Evolutionary conservation across 2,888 invertebrate species (phyloP), one percentile per base, ranked within the genome.

Genomic region (Eupithecia vulgata): DNA sequence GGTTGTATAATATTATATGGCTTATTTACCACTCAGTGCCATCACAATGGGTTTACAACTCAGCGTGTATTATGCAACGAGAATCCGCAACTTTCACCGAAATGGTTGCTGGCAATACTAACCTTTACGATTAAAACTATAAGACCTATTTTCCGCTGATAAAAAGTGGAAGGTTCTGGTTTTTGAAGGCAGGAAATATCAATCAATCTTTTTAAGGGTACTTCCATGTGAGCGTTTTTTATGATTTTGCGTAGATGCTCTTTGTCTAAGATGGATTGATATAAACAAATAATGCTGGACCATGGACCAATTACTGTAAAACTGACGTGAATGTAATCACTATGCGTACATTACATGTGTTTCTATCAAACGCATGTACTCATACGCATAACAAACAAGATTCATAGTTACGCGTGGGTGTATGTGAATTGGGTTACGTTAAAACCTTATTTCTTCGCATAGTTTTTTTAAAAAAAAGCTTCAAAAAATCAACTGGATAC

Each of bases 1-100:
- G 10, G 64, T 5, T n/a, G 64, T 64, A 64, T 40, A 35, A 64
- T 64, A 64, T 21, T 30, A 59, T 59, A 30, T 61, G 61, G 1
- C 15, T 61, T 61, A 61, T 61, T 61, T 34, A 61, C 34, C 8
- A 25, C 57, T 57, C 13, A 17, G 34, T 17, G 61, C 61, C 34
- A 61, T 17, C 34, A 34, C 61, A 65, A 65, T 65, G 62, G 62
- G n/a, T 64, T 37, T 64, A 62, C n/a, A 10, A 37, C 35, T 64
- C n/a, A 35, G 34, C 59, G 59, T 8, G 17, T 62, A 64, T 65
- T 65, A 42, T 21, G 65, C 65, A 65, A 65, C 25, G 0, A n/a
- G 48, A n/a, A 25, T 57, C 64, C 15, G 40, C 65, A 40, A 65
- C 65, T 65, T 65, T 65, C 65, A 65, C 65, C 25, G 21, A 65